Conservation (phyloP, 1,140 invertebrate genomes). For the Megalonaias nervosa region DNA sequence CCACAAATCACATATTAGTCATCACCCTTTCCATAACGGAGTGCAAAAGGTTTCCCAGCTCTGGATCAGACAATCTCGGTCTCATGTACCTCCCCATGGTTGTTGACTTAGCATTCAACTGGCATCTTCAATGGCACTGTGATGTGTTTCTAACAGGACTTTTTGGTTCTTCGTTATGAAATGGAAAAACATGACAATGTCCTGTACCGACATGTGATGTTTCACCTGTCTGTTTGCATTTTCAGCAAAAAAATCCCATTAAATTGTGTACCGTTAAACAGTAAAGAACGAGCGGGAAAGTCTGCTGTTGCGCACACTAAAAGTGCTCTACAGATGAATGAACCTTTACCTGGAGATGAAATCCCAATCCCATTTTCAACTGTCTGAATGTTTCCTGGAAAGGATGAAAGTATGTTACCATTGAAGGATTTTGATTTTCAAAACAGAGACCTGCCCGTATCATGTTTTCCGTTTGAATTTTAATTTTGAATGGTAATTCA, state of each 20-base stretch:
- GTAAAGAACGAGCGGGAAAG: slow-evolving; percentile 18
- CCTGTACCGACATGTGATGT: slow-evolving; percentile 20
- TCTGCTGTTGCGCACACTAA: slow-evolving; percentile 30
- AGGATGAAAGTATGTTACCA: slow-evolving; percentile 18
- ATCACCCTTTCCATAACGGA: too few relatives aligned
- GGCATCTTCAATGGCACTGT: slow-evolving; percentile 4
- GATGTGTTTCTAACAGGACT: slow-evolving; percentile 12
- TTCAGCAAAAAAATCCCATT: slow-evolving; percentile 24
- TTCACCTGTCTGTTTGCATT: slow-evolving; percentile 24
- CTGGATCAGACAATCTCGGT: too few relatives aligned
- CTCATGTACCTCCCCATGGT: too few relatives aligned
- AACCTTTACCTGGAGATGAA: slow-evolving; percentile 1
- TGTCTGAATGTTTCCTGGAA: slow-evolving; percentile 3
- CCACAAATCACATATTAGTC: too few relatives aligned
- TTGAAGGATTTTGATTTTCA: slow-evolving; percentile 27
- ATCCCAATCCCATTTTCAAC: slow-evolving; percentile 1
- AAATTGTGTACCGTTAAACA: slow-evolving; percentile 25
- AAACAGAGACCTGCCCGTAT: slow-evolving; percentile 25
- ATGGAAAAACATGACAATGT: slow-evolving; percentile 21
- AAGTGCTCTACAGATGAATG: slow-evolving; percentile 10
- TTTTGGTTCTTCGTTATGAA: slow-evolving; percentile 3
- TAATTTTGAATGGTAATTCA: slow-evolving; percentile 25
- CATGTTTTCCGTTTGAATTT: slow-evolving; percentile 29
- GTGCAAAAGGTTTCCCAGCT: too few relatives aligned
- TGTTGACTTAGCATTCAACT: too few relatives aligned